Conservation (phyloP, 2,113 vertebrate species). For the Beaufortia kweichowensis region DNA sequence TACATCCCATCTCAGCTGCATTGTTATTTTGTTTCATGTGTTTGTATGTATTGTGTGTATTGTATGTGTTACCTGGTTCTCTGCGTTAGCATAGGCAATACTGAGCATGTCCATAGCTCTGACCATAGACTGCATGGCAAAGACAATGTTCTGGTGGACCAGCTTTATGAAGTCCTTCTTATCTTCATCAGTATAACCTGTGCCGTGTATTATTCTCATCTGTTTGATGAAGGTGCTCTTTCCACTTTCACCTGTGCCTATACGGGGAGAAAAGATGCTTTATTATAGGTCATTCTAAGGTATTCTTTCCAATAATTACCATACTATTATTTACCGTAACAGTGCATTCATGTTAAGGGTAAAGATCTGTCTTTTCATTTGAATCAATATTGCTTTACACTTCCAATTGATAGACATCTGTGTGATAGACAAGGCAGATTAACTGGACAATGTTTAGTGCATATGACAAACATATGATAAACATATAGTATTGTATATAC, state of each 20-base stretch:
- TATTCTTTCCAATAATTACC: too few species aligned
- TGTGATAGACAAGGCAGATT: too few species aligned
- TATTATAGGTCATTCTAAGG: too few species aligned
- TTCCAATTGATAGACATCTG: too few species aligned
- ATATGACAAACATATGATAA: too few species aligned
- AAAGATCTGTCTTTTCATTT: too few species aligned
- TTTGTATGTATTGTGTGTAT: neutral
- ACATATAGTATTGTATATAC: too few species aligned
- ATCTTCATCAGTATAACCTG: conserved; percentile 87
- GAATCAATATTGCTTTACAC: too few species aligned
- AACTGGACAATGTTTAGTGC: too few species aligned
- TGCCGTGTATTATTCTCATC: conserved; percentile 91
- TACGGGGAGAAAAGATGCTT: neutral
- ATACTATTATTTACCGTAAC: too few species aligned
- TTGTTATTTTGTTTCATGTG: neutral
- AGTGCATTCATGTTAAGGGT: too few species aligned
- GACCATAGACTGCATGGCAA: conserved; percentile 85
- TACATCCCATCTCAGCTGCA: neutral
- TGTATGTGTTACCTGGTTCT: conserved; percentile 77
- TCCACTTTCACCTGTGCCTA: conserved; percentile 89
- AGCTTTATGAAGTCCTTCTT: conserved; percentile 83
- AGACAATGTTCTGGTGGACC: conserved; percentile 87
- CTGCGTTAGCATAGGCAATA: conserved; percentile 72
- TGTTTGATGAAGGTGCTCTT: conserved; percentile 93
- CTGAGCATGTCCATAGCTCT: conserved; percentile 80